Evolutionary conservation across 2,113 vertebrate species (phyloP).

Genomic region (Sigmodon hispidus): DNA sequence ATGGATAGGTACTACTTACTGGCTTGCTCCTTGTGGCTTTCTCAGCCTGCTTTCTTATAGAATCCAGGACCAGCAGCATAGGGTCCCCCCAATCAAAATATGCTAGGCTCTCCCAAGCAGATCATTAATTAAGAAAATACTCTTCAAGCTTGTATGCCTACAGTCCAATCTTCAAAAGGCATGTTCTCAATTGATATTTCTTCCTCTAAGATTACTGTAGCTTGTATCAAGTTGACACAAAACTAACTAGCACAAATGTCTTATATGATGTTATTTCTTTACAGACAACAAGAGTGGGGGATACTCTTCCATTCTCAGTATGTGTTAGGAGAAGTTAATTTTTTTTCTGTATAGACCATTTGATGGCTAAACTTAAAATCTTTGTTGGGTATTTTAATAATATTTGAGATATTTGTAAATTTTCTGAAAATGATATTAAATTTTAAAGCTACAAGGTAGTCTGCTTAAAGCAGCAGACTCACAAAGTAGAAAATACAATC

Average conservation of each 20-base stretch:
- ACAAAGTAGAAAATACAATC: background rate
- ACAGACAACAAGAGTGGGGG: background rate
- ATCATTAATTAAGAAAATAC: background rate
- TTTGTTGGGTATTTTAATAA: background rate
- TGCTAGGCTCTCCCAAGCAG: background rate
- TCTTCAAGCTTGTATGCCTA: background rate
- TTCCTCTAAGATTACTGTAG: background rate
- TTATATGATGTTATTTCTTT: background rate
- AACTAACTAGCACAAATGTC: background rate
- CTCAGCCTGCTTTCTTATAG: background rate
- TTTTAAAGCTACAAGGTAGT: background rate
- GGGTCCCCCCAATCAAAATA: background rate
- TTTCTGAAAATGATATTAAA: background rate
- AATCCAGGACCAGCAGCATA: background rate
- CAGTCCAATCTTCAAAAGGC: background rate
- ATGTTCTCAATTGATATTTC: background rate
- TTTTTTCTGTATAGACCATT: background rate
- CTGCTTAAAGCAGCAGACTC: background rate
- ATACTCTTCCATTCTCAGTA: background rate
- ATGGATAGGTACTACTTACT: background rate
- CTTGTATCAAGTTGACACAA: background rate
- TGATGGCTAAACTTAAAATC: background rate
- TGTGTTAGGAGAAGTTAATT: background rate
- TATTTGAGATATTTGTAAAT: background rate
- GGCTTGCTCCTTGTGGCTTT: background rate